Base-by-base conservation (phyloP, 2,797 vertebrate genomes). In the Rhadinocentrus ornatus region DNA sequence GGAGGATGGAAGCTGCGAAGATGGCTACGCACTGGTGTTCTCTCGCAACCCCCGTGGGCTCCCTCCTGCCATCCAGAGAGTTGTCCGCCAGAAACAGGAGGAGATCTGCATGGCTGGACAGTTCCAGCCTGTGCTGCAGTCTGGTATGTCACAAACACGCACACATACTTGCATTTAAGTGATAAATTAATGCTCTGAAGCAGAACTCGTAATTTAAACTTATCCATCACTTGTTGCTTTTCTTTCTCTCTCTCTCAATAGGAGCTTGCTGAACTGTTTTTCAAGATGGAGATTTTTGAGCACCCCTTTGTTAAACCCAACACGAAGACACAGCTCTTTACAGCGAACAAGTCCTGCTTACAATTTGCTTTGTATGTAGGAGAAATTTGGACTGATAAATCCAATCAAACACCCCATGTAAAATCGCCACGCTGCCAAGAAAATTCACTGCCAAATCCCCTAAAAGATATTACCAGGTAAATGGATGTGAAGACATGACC, bases 41-140 rank as follows among this genome's bases (percentile, higher is more conserved):
- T 96, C 96, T 6, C 96, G 96, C 57, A 96, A 95, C 66, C 95
- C 96, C 55, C 96, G 93, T 0, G 96, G 96, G 50, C 93, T 97
- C 44, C 94, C 96, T 0, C 96, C 95, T 0, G 93, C 95, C 77
- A 95, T 96, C 82, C 96, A 96, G 90, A 95, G 95, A 60, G 27
- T 92, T 0, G 94, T 98, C 46, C 95, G 94, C n/a, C 95, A 95
- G 87, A 97, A 96, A 69, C 96, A 97, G 88, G 96, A 96, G 0
- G 96, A 97, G 65, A 95, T 97, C 84, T 98, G 96, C 92, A 94
- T 97, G 96, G 88, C 90, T 6, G 96, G 96, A 63, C 92, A 97
- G 92, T 98, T 97, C 78, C 93, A 96, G 86, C 95, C 96, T 0
- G 96, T 98, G 62, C 94, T 97, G 66, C 96, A 98, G 92, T 95